Percentiles rank a stretch among this genome's conserved stretches.
phyloP scores from a whole-genome alignment of 2,113 vertebrate genomes.

The Pampusana beccarii region DNA sequence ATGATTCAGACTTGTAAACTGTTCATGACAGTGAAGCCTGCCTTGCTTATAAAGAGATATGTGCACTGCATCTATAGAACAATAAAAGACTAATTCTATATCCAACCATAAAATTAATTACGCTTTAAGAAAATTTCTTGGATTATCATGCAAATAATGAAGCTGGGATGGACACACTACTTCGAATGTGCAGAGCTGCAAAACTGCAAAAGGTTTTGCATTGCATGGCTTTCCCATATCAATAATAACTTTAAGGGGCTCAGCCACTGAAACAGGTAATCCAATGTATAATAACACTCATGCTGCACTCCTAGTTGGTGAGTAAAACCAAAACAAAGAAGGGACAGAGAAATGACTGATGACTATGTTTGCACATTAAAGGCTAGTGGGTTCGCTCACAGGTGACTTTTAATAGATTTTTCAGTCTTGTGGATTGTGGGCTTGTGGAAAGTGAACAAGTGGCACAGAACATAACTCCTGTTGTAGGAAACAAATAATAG shows the following conservation, averaged over 20 bases:
- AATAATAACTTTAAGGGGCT: neutral
- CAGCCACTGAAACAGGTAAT: neutral
- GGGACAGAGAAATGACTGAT: neutral
- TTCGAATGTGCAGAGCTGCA: neutral
- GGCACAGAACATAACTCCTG: neutral
- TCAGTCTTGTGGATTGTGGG: conserved; percentile 35
- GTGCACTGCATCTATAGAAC: neutral
- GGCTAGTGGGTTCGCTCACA: conserved; percentile 3
- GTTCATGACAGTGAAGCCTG: neutral
- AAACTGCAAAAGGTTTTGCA: neutral
- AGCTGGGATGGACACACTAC: neutral
- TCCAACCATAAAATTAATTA: neutral
- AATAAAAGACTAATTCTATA: neutral
- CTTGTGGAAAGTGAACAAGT: neutral
- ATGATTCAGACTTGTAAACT: neutral
- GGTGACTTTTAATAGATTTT: conserved; percentile 40
- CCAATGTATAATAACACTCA: neutral
- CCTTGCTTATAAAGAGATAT: neutral
- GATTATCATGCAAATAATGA: neutral
- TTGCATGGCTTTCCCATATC: neutral
- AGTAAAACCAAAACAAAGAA: neutral
- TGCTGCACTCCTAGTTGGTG: accelerated
- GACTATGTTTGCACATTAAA: neutral
- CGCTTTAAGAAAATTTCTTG: neutral
- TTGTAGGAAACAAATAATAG: neutral